phyloP scores from a whole-genome alignment of 1,140 invertebrate genomes.

The Choristoneura fumiferana region DNA sequence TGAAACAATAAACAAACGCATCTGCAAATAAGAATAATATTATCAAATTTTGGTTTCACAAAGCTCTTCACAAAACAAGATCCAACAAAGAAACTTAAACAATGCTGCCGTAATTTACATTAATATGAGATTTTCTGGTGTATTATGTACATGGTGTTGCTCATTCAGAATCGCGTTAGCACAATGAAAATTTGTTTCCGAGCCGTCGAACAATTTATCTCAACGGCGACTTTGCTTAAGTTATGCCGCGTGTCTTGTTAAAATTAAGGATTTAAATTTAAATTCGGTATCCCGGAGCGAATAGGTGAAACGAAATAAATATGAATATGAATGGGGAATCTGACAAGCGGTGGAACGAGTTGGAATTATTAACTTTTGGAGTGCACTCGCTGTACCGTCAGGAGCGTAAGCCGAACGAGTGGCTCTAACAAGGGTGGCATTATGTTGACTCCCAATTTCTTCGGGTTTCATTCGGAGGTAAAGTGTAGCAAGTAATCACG shows the following conservation, averaged over 20 bases:
- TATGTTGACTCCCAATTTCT: constrained; percentile 44
- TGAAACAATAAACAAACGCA: too few relatives aligned
- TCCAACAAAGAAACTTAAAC: constrained; percentile 41
- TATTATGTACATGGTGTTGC: constrained; percentile 61
- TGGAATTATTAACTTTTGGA: constrained; percentile 75
- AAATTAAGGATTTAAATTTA: constrained; percentile 73
- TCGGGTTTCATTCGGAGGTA: neutral
- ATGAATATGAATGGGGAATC: constrained; percentile 75
- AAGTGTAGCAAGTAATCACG: neutral
- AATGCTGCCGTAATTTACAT: constrained; percentile 65
- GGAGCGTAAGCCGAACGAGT: constrained; percentile 38
- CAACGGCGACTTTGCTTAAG: constrained; percentile 42
- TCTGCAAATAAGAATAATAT: too few relatives aligned
- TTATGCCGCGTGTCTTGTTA: constrained; percentile 63
- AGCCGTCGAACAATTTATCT: constrained; percentile 56
- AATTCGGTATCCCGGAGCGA: constrained; percentile 59
- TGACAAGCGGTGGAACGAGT: constrained; percentile 60
- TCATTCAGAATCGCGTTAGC: constrained; percentile 54
- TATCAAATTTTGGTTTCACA: too few relatives aligned
- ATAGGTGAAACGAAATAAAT: constrained; percentile 76
- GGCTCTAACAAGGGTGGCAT: constrained; percentile 51
- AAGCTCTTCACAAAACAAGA: neutral
- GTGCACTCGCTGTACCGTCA: constrained; percentile 53
- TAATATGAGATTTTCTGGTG: constrained; percentile 63
- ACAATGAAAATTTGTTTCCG: constrained; percentile 67